Percentiles rank a stretch among this genome's conserved stretches.
phyloP scores from a whole-genome alignment of 2,113 vertebrate genomes.

The Vombatus ursinus region DNA sequence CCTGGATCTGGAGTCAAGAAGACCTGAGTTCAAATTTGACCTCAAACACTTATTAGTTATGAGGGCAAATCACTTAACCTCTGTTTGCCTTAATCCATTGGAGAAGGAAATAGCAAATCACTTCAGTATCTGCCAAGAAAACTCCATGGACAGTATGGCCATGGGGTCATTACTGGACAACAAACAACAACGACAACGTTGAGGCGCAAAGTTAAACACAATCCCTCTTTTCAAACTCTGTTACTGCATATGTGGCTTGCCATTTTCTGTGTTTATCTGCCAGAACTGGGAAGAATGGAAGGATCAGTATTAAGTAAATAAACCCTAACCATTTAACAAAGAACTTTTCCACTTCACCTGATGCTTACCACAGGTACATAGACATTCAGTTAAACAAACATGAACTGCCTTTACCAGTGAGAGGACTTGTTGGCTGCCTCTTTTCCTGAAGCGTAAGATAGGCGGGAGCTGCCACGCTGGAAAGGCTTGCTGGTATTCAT shows the following conservation, averaged over 20 bases:
- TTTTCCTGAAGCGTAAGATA: background rate
- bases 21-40: background rate
- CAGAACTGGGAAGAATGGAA: background rate
- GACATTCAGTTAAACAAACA: background rate
- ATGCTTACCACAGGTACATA: background rate
- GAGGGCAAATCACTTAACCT: background rate
- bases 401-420: background rate
- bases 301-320: constrained; percentile 2
- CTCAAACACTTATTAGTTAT: background rate
- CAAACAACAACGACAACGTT: background rate
- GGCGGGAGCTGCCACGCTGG: background rate
- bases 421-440: background rate
- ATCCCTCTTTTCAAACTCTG: fast-evolving
- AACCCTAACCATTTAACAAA: constrained; percentile 30
- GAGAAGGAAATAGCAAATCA: background rate
- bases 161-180: background rate
- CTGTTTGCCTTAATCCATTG: background rate
- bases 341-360: background rate
- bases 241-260: background rate
- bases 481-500: background rate
- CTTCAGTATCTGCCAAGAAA: background rate
- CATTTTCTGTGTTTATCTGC: background rate
- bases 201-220: constrained; percentile 4
- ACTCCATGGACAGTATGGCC: background rate
- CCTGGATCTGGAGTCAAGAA: background rate